Evolutionary conservation across 2,888 invertebrate species (phyloP).

Genomic region (Ditula angustiorana): DNA sequence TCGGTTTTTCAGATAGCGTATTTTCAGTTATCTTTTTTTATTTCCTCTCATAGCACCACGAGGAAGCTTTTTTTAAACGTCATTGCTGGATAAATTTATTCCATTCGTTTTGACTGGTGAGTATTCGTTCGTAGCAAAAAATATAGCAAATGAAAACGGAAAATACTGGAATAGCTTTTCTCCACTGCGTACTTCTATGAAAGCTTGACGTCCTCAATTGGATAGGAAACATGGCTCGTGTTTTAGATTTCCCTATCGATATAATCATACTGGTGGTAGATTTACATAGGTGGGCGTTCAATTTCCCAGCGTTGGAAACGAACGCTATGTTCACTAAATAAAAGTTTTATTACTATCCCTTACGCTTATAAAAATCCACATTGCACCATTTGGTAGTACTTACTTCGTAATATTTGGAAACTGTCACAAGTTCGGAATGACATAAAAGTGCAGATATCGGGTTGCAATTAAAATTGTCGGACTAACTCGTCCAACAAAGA

Average conservation of each 20-base stretch:
- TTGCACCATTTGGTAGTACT: background rate
- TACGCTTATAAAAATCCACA: too few species aligned
- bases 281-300: background rate
- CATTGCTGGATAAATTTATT: slow-evolving; percentile 50
- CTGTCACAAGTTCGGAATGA: slow-evolving; percentile 44
- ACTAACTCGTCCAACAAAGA: slow-evolving; percentile 69
- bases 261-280: slow-evolving; percentile 3
- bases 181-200: slow-evolving; percentile 42
- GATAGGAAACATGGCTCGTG: slow-evolving; percentile 39
- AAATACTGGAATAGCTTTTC: slow-evolving; percentile 38
- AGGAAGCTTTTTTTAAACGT: slow-evolving; percentile 59
- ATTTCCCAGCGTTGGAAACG: too few species aligned
- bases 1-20: slow-evolving; percentile 71
- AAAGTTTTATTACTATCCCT: too few species aligned
- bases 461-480: slow-evolving; percentile 82
- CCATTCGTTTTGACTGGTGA: slow-evolving; percentile 47
- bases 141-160: slow-evolving; percentile 39
- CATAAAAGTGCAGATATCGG: slow-evolving; percentile 71
- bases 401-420: background rate
- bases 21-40: slow-evolving; percentile 66
- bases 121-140: slow-evolving; percentile 43
- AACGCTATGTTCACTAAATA: too few species aligned
- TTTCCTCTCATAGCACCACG: slow-evolving; percentile 57
- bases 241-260: slow-evolving; percentile 23
- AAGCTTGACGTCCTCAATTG: slow-evolving; percentile 43